Base-by-base conservation (phyloP, 2,888 invertebrate species). In the Graphium colonna region DNA sequence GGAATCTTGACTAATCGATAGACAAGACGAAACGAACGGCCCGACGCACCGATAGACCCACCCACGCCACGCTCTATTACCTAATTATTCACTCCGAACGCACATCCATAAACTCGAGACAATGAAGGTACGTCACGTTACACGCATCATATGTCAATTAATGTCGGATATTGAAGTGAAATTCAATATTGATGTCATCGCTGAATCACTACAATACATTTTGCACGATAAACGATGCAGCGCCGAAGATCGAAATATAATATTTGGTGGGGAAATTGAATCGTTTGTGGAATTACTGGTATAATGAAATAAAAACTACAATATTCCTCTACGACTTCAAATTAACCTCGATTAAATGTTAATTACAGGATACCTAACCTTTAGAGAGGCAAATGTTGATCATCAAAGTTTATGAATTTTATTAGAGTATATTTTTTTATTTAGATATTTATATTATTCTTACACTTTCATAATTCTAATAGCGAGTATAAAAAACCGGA, bases 1-100 rank as follows among this genome's bases (percentile, higher is more conserved):
- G 87, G 80, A 83, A 72, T 85, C 81, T 82, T 79, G 75, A 75
- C 82, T 79, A 86, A 88, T 88, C 88, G 82, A 88, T 88, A 84
- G 78, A 84, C 80, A 81, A 82, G 77, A 76, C 80, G 66, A 72
- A 82, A 82, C 79, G 70, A 79, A 82, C 75, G 77, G 81, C 71
- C 71, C 72, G 67, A 78, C 75, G 72, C 65, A 72, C 63, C 71
- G 68, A 73, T 75, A 73, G 63, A 75, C 71, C 77, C 79, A 73
- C 87, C 87, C 77, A 87, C 82, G 76, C 75, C 82, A 75, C 61
- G 63, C 67, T 67, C 77, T 69, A 82, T 82, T 82, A 82, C 75
- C 68, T 75, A 73, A 67, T 71, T 68, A 59, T 64, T 75, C 69
- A 75, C 68, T 78, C 76, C 77, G 77, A 78, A 60, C 74, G 79